Conservation (phyloP, 2,113 vertebrate species). For the Heterotilapia buettikoferi region DNA sequence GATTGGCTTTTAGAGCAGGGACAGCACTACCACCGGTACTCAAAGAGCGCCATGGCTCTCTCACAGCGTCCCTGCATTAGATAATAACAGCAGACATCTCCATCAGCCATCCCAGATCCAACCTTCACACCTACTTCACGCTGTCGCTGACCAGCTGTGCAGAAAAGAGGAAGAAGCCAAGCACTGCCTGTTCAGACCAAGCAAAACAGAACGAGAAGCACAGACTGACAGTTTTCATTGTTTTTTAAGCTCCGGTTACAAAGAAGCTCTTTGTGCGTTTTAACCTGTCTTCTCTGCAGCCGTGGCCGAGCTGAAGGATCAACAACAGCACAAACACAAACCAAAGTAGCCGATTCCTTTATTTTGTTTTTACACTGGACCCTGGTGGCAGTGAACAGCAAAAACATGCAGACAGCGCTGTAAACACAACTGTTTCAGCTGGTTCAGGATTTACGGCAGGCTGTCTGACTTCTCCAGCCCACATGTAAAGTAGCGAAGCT, state of each 20-base stretch:
- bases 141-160: neutral
- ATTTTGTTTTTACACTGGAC: neutral
- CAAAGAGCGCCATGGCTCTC: neutral
- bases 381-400: accelerated
- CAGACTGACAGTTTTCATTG: neutral
- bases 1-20: neutral
- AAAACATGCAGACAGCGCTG: neutral
- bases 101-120: neutral
- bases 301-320: neutral
- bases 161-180: neutral
- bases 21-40: accelerated
- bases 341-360: accelerated
- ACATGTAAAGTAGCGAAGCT: neutral
- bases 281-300: neutral
- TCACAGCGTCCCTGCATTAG: neutral
- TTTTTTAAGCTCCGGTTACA: neutral
- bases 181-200: neutral
- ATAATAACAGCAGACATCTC: neutral
- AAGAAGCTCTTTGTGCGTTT: neutral
- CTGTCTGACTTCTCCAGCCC: accelerated
- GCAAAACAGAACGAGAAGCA: neutral
- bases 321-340: neutral
- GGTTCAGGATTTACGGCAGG: accelerated
- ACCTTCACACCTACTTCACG: neutral
- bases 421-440: neutral